Percentiles rank a stretch among this genome's conserved stretches.
Evolutionary conservation across 2,797 vertebrate genomes (phyloP).

Genomic region (Cossypha caffra): DNA sequence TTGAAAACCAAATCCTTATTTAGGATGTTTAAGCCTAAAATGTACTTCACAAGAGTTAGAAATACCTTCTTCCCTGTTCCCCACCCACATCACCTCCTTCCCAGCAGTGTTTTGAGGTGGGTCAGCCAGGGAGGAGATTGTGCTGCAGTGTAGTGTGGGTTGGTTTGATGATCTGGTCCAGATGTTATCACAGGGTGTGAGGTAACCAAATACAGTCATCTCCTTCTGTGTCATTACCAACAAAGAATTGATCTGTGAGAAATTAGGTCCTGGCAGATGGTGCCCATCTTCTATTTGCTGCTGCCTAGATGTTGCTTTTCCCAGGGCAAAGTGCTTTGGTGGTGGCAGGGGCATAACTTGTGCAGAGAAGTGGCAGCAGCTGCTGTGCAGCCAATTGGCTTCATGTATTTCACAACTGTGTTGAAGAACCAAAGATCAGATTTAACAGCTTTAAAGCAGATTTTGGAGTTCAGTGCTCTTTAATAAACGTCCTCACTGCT

Average conservation of each 20-base stretch:
- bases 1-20: not conserved
- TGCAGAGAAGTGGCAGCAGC: not conserved
- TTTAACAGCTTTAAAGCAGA: not conserved
- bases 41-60: not conserved
- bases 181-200: not conserved
- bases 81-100: not conserved
- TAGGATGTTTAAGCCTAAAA: not conserved
- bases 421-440: not conserved
- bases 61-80: not conserved
- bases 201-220: not conserved
- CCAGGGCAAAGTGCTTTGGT: not conserved
- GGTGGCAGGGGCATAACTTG: accelerated
- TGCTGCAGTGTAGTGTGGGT: not conserved
- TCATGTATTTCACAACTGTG: not conserved
- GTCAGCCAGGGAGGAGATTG: not conserved
- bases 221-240: not conserved
- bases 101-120: not conserved
- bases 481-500: accelerated
- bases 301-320: not conserved
- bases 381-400: not conserved
- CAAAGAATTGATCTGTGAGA: not conserved
- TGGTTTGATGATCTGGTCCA: not conserved
- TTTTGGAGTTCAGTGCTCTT: not conserved
- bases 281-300: not conserved
- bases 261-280: not conserved